These are phyloP conservation scores for Silurus meridionalis DNA, from an alignment of 2,113 vertebrate genomes.

Conservation along the genomic window DNA sequence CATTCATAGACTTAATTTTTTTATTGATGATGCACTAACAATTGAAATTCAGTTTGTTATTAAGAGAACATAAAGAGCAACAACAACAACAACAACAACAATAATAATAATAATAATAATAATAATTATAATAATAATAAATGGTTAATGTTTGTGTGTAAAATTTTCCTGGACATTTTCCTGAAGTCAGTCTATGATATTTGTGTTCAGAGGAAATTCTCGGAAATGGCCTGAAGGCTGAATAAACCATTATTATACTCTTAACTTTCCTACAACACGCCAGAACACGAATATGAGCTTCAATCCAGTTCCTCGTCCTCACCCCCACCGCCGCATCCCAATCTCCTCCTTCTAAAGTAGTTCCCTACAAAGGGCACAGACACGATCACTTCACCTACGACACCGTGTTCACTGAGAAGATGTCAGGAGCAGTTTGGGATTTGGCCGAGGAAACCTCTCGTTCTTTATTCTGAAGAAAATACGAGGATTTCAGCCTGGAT, in stretches of 20 bases:
- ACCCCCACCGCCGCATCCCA: background rate
- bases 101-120: too few species aligned
- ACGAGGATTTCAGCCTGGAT: background rate
- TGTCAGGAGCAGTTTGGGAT: background rate
- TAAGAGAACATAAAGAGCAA: too few species aligned
- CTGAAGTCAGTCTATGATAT: background rate
- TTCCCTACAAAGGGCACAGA: background rate
- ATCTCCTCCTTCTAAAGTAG: background rate
- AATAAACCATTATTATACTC: conserved; percentile 14
- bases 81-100: too few species aligned
- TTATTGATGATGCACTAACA: too few species aligned
- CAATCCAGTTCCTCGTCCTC: background rate
- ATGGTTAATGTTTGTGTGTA: too few species aligned
- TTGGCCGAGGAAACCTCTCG: background rate
- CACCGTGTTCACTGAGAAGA: background rate
- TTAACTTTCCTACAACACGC: background rate
- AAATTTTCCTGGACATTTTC: too few species aligned
- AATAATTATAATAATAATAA: too few species aligned
- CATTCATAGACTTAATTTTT: too few species aligned
- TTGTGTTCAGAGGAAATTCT: background rate
- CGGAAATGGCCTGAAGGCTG: background rate
- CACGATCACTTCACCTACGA: background rate
- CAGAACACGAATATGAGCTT: background rate
- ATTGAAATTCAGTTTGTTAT: too few species aligned
- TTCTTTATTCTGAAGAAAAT: background rate